Evolutionary conservation across 2,113 vertebrate genomes (phyloP), one percentile per base, ranked within the genome.

Genomic region (Corvus moneduloides): DNA sequence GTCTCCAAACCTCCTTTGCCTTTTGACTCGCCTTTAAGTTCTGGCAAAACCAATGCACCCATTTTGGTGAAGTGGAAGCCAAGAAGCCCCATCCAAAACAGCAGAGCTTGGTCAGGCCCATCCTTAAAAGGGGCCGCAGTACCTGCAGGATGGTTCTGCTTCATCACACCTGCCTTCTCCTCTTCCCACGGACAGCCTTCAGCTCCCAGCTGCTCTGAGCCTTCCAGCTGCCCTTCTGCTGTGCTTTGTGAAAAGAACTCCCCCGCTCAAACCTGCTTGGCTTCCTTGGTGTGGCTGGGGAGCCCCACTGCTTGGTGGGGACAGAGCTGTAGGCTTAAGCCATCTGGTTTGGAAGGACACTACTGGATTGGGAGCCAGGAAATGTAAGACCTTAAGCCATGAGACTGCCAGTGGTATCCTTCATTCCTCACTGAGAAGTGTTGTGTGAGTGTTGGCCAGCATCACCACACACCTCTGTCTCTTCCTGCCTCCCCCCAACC

Each of bases 201-300:
- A 1, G 14, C 44, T 32, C 66, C 12, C 2, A 4, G 16, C 79
- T 67, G 67, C 63, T 66, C 37, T 16, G 5, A 52, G 46, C 69
- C 68, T 56, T 52, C 37, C 30, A 14, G 2, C 12, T 62, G 63
- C 66, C 16, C 26, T 39, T 35, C 37, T 80, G 52, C 48, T 35
- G 19, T 52, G 79, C 35, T 52, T 39, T 75, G 44, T 33, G 28
- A 21, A 16, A 67, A 35, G 21, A 37, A 26, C 41, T 33, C 18
- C 1, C 11, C 46, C 0, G 0, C 56, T 80, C 35, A 51, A 24
- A 12, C 37, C 61, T 63, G 35, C 37, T 33, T 39, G 49, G 22
- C 44, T 59, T 72, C 55, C 41, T 52, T 0, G 1, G 5, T 19
- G 58, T 0, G 7, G 22, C 79, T 8, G 24, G 56, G 58, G 58